phyloP scores from a whole-genome alignment of 2,888 invertebrate species.

The Tanypteryx hageni region DNA sequence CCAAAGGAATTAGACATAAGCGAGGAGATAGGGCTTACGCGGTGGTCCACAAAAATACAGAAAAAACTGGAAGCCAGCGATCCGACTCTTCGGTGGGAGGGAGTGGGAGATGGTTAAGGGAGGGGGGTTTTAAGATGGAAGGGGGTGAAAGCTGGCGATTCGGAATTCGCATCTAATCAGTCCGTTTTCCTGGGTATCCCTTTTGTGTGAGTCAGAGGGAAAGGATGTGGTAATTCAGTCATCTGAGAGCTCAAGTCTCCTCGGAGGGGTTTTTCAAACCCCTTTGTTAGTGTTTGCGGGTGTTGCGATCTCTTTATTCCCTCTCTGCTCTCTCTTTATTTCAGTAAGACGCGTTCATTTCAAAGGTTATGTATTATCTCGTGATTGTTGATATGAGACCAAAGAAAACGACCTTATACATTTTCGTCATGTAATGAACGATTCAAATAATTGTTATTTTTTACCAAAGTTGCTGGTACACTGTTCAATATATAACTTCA shows the following conservation, averaged over 20 bases:
- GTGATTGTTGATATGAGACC: background rate
- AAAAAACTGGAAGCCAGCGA: background rate
- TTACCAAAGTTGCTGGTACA: no score
- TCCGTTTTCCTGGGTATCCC: constrained; percentile 19
- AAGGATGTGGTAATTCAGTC: constrained; percentile 15
- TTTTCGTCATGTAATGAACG: no score
- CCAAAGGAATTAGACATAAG: constrained; percentile 57
- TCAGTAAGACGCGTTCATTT: background rate
- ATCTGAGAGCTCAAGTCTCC: background rate
- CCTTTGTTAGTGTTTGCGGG: background rate
- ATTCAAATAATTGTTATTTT: no score
- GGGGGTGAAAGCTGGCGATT: background rate
- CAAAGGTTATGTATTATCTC: background rate
- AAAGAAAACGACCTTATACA: background rate
- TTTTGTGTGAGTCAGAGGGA: background rate
- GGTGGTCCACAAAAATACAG: background rate
- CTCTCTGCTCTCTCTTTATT: background rate
- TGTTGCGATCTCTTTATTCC: background rate
- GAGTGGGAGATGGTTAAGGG: background rate
- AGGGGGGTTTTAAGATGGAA: no score
- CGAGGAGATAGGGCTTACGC: background rate
- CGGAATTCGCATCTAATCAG: constrained; percentile 28
- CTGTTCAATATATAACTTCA: no score
- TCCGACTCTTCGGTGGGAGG: background rate
- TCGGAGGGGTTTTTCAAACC: background rate